Evolutionary conservation across 1,140 invertebrate species (phyloP).

Genomic region (Drosophila parabipectinata): DNA sequence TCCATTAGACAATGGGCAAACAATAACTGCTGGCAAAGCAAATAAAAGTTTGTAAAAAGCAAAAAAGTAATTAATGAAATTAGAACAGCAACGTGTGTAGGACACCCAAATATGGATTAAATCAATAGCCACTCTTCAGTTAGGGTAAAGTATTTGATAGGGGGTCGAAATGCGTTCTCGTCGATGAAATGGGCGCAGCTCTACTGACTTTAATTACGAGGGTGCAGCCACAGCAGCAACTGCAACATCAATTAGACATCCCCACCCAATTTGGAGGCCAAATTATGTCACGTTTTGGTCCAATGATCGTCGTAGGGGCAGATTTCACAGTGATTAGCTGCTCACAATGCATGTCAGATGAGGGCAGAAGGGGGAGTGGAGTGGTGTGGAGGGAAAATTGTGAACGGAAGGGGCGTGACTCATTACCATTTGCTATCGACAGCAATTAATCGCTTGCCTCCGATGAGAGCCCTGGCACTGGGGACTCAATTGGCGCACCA

Average conservation of each 20-base stretch:
- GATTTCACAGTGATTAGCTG: slow-evolving; percentile 80
- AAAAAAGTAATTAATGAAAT: background rate
- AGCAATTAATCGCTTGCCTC: slow-evolving; percentile 43
- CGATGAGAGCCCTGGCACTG: slow-evolving; percentile 23
- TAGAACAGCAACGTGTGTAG: background rate
- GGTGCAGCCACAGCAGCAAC: slow-evolving; percentile 30
- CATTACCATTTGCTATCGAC: slow-evolving; percentile 48
- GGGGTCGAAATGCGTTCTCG: slow-evolving; percentile 27
- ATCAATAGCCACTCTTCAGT: slow-evolving; percentile 10
- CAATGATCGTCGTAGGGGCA: slow-evolving; percentile 58
- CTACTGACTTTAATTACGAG: slow-evolving; percentile 43
- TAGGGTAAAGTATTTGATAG: slow-evolving; percentile 1
- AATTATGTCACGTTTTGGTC: slow-evolving; percentile 77
- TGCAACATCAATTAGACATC: slow-evolving; percentile 49
- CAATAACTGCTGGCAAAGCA: slow-evolving; percentile 27
- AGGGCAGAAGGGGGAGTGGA: slow-evolving; percentile 16
- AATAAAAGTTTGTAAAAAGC: slow-evolving; percentile 6
- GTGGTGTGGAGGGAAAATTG: background rate
- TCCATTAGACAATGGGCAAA: slow-evolving; percentile 4
- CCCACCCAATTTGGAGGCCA: slow-evolving; percentile 20
- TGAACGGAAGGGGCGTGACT: slow-evolving; percentile 35
- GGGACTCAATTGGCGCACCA: slow-evolving; percentile 16
- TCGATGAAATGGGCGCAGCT: slow-evolving; percentile 54
- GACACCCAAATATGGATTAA: slow-evolving; percentile 21
- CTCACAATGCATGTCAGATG: slow-evolving; percentile 65